Evolutionary conservation across 2,113 vertebrate genomes (phyloP).

Genomic region (Narcine bancroftii): DNA sequence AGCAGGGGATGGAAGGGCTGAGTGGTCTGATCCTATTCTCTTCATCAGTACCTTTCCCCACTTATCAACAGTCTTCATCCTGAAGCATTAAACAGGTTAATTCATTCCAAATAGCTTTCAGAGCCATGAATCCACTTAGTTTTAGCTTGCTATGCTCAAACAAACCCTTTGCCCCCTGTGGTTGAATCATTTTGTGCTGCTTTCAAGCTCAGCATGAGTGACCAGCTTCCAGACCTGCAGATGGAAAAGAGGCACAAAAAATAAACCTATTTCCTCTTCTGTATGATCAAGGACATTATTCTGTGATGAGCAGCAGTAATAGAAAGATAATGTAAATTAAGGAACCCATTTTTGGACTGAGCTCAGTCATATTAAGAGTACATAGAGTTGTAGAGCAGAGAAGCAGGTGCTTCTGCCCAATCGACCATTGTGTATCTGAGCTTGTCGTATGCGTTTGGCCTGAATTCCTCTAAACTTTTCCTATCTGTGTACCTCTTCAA

Average conservation of each 20-base stretch:
- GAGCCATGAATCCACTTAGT: neutral
- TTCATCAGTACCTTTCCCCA: no score
- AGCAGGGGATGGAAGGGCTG: no score
- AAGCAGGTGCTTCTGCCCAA: no score
- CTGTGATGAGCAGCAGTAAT: neutral
- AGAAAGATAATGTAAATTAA: neutral
- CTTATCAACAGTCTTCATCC: no score
- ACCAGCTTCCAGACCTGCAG: neutral
- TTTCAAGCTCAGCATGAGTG: neutral
- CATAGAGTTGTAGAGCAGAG: no score
- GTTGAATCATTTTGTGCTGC: neutral
- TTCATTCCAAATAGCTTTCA: no score
- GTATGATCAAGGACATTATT: neutral
- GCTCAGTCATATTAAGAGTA: neutral
- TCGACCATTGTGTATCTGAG: no score
- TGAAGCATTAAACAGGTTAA: no score
- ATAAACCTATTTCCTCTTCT: neutral
- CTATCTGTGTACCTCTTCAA: no score
- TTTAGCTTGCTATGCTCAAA: neutral
- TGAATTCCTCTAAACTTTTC: no score
- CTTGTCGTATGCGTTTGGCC: no score
- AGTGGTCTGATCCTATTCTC: no score
- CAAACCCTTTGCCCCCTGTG: neutral
- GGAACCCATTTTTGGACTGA: neutral
- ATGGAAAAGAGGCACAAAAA: neutral